These are phyloP conservation scores for Ctenomys sociabilis DNA, from an alignment of 2,113 vertebrate genomes.

Conservation along the genomic window DNA sequence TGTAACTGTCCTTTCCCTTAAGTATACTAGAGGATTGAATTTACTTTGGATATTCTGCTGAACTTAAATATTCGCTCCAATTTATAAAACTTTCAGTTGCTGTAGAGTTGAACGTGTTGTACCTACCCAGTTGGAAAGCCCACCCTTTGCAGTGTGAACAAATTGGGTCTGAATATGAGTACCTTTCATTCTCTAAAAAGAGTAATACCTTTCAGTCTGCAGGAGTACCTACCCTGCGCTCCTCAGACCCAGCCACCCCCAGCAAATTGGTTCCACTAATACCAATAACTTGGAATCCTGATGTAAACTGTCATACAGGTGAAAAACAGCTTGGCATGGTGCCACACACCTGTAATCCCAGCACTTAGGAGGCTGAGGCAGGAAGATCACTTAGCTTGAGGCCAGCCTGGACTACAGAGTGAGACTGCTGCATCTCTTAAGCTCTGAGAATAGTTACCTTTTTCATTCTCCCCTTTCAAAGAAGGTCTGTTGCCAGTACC, in stretches of 20 bases:
- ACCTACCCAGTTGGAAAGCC: background rate
- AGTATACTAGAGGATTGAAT: background rate
- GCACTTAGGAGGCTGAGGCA: background rate
- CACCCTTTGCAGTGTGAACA: background rate
- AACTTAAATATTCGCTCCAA: background rate
- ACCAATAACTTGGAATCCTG: background rate
- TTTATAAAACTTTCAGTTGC: background rate
- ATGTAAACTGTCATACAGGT: background rate
- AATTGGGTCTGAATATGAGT: background rate
- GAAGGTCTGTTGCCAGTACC: slow-evolving; percentile 30
- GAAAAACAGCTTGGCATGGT: background rate
- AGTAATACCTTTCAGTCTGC: background rate
- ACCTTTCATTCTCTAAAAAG: background rate
- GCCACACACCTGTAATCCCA: background rate
- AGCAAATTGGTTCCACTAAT: background rate
- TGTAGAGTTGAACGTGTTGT: background rate
- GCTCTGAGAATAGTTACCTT: background rate
- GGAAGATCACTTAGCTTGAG: background rate
- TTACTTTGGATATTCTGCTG: slow-evolving; percentile 20
- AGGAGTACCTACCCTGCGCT: background rate
- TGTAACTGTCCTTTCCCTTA: background rate
- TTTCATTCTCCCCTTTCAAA: slow-evolving; percentile 10
- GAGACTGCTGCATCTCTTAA: slow-evolving; percentile 22
- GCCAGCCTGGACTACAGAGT: background rate
- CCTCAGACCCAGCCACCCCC: background rate